Evolutionary conservation across 2,888 invertebrate species (phyloP).

Genomic region (Caenorhabditis sp.): DNA sequence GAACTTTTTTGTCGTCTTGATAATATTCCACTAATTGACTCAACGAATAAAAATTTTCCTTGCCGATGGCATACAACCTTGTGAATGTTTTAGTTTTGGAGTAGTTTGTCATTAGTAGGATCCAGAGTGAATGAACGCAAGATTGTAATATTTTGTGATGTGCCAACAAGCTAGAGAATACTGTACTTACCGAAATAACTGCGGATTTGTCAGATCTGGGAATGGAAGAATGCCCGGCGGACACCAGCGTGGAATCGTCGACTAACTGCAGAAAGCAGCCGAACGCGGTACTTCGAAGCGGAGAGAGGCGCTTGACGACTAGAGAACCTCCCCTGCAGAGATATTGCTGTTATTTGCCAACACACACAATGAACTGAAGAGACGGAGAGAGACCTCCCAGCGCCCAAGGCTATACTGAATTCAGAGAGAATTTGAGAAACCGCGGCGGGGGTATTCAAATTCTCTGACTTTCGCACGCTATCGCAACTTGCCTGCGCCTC

Average conservation of each 20-base stretch:
- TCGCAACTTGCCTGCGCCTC: constrained; percentile 50
- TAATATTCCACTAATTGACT: constrained; percentile 5
- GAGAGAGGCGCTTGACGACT: constrained; percentile 53
- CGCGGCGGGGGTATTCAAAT: constrained; percentile 19
- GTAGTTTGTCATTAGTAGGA: neutral
- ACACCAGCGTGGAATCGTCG: constrained; percentile 63
- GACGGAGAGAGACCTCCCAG: constrained; percentile 47
- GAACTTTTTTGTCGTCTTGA: too few relatives aligned
- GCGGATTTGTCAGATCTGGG: constrained; percentile 56
- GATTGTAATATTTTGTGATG: neutral
- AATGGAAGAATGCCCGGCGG: constrained; percentile 67
- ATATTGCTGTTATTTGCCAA: constrained; percentile 59
- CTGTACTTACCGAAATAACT: constrained; percentile 48
- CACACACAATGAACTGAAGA: constrained; percentile 44
- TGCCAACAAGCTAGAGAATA: neutral
- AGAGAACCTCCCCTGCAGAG: constrained; percentile 56
- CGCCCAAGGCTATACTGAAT: constrained; percentile 58
- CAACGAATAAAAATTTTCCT: neutral
- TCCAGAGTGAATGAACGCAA: neutral
- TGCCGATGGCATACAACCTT: neutral
- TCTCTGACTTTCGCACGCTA: constrained; percentile 28
- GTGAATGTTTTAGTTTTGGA: neutral
- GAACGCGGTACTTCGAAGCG: constrained; percentile 64
- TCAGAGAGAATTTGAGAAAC: constrained; percentile 54
- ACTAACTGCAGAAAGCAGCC: constrained; percentile 64